Percentiles rank a stretch among this genome's conserved stretches.
Evolutionary conservation across 2,797 vertebrate species (phyloP).

Genomic region (Numenius phaeopus): DNA sequence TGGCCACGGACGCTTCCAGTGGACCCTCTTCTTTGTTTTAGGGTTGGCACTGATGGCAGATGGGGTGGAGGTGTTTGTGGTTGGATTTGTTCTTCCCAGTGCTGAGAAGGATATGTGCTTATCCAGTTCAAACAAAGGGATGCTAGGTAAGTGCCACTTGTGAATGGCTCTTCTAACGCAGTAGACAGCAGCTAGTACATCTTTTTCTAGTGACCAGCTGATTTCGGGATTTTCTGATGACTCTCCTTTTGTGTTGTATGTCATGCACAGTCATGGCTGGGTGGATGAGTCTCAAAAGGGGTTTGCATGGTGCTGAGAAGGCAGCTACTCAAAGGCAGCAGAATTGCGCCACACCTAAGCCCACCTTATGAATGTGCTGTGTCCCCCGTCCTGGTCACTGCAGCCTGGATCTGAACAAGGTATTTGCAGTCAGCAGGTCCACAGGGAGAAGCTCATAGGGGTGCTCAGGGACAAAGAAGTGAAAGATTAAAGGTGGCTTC

Average conservation of each 20-base stretch:
- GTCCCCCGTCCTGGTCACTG: not conserved
- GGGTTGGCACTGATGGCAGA: conserved; percentile 97
- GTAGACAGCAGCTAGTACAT: not conserved
- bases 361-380: not conserved
- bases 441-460: not conserved
- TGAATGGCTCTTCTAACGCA: not conserved
- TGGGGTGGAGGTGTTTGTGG: conserved; percentile 95
- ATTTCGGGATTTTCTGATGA: not conserved
- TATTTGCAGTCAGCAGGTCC: not conserved
- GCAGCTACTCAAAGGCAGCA: not conserved
- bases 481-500: not conserved
- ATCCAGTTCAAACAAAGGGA: conserved; percentile 93
- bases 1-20: conserved; percentile 96
- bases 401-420: not conserved
- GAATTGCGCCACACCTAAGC: not conserved
- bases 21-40: conserved; percentile 92
- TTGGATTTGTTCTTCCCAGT: conserved; percentile 94
- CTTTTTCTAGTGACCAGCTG: not conserved
- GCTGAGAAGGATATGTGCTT: conserved; percentile 99
- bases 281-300: not conserved
- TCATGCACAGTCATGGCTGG: not conserved
- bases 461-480: not conserved
- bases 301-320: not conserved
- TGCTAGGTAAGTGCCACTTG: conserved; percentile 89
- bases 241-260: not conserved